Evolutionary conservation across 2,888 invertebrate species (phyloP).

Genomic region (Nysson spinosus): DNA sequence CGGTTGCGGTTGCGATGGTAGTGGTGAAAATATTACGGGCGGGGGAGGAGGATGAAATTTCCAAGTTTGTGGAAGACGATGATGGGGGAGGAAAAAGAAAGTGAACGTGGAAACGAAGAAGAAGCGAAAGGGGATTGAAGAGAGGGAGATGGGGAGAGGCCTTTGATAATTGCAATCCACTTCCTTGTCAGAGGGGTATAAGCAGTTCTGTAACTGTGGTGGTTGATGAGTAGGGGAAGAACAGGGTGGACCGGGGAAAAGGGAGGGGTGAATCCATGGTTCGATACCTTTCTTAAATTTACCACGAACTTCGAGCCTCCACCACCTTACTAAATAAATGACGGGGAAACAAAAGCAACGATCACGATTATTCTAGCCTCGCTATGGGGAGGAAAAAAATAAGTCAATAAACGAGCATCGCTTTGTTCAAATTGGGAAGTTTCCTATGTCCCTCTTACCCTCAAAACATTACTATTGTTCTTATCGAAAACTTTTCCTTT

Average conservation of each 20-base stretch:
- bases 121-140: constrained; percentile 24
- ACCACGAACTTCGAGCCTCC: constrained; percentile 35
- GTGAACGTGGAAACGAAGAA: constrained; percentile 52
- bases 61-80: constrained; percentile 64
- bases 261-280: constrained; percentile 53
- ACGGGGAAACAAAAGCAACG: constrained; percentile 45
- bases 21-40: constrained; percentile 67
- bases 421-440: not conserved
- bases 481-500: not conserved
- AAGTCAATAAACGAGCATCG: constrained; percentile 19
- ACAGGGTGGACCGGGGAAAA: constrained; percentile 48
- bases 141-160: constrained; percentile 58
- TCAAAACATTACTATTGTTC: constrained; percentile 7
- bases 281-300: constrained; percentile 64
- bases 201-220: constrained; percentile 59
- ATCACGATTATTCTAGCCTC: constrained; percentile 42
- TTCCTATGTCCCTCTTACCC: not conserved
- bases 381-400: constrained; percentile 4
- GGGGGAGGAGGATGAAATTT: constrained; percentile 75
- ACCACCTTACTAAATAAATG: constrained; percentile 52
- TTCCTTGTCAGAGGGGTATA: constrained; percentile 68
- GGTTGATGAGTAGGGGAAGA: constrained; percentile 62
- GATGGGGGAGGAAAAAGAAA: constrained; percentile 54
- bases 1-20: constrained; percentile 31
- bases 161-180: constrained; percentile 76